Conservation (phyloP, 2,797 vertebrate species). For the Dromococcyx pavoninus region DNA sequence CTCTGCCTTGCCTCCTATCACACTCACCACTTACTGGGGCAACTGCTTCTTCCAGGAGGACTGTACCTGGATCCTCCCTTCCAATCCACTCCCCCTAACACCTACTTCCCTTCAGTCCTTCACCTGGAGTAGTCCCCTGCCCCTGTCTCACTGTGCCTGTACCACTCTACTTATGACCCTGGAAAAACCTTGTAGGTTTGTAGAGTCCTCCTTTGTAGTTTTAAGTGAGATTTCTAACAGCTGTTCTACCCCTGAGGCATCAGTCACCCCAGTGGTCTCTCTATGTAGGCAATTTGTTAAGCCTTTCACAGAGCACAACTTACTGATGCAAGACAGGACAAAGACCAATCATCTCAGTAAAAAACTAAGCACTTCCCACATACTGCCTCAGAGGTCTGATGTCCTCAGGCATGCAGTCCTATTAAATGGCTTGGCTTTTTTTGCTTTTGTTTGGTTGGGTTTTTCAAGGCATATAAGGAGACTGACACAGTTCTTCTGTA, state of each 20-base stretch:
- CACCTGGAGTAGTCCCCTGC: fast-evolving
- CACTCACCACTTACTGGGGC: background rate
- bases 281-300: background rate
- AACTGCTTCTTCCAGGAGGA: background rate
- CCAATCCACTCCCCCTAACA: background rate
- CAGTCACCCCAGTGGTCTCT: background rate
- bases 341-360: background rate
- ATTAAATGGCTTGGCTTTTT: background rate
- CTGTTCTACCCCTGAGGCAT: background rate
- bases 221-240: background rate
- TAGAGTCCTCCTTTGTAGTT: background rate
- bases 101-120: background rate
- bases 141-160: background rate
- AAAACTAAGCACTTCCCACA: background rate
- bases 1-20: background rate
- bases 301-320: background rate
- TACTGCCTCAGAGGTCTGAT: background rate
- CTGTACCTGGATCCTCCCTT: background rate
- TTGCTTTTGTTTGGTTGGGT: background rate
- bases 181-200: background rate
- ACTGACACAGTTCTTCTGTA: background rate
- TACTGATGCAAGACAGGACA: background rate
- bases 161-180: background rate
- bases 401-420: background rate
- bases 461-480: background rate